phyloP scores from a whole-genome alignment of 2,113 vertebrate genomes.

The Coturnix japonica region DNA sequence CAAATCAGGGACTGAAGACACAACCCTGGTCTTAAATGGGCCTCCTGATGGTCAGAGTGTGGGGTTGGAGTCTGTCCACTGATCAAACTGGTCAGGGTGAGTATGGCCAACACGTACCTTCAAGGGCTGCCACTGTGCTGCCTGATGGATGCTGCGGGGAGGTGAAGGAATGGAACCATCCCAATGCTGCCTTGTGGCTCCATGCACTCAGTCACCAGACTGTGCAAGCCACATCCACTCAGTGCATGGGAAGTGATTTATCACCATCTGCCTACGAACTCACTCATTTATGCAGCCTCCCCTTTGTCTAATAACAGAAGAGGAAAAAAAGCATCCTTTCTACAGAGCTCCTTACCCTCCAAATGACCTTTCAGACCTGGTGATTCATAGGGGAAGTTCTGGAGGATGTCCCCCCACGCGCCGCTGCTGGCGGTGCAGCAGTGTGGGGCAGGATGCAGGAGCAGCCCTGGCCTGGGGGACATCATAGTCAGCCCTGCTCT shows the following conservation, averaged over 20 bases:
- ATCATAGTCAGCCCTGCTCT: neutral
- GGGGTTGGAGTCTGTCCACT: neutral
- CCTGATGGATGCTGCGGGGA: neutral
- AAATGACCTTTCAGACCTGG: neutral
- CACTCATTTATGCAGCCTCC: neutral
- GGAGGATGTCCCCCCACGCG: no score
- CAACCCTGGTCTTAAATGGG: neutral
- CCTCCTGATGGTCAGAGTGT: neutral
- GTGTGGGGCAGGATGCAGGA: neutral
- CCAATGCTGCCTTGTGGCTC: no score
- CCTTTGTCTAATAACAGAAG: accelerated
- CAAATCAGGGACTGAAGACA: neutral
- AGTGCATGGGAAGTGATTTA: neutral
- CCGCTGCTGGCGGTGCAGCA: accelerated
- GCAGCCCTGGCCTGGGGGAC: neutral
- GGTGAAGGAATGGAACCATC: neutral
- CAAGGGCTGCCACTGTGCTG: accelerated
- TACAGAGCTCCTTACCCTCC: neutral
- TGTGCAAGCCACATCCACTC: accelerated
- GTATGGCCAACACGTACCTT: neutral
- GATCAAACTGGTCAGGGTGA: neutral
- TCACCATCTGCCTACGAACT: accelerated
- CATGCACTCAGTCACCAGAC: no score
- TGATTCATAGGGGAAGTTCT: neutral
- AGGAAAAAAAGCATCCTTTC: neutral